Percentiles rank a stretch among this genome's conserved stretches.
These are phyloP conservation scores for Pituophis catenifer DNA, from an alignment of 2,113 vertebrate genomes.

Conservation along the genomic window DNA sequence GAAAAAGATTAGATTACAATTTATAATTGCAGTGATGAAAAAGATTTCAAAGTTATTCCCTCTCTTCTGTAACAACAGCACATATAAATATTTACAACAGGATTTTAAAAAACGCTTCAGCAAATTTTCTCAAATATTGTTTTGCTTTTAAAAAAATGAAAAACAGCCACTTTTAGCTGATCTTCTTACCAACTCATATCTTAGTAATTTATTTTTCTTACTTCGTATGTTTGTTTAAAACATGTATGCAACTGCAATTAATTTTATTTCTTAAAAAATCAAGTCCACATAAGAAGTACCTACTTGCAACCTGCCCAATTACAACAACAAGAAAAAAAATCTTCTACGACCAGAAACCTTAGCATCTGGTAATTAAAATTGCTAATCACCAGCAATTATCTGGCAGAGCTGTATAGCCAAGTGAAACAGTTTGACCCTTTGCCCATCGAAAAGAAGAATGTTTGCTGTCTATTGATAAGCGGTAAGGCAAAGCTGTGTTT, in stretches of 20 bases:
- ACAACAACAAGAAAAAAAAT: slow-evolving; percentile 49
- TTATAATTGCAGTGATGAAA: slow-evolving; percentile 55
- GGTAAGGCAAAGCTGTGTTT: slow-evolving; percentile 71
- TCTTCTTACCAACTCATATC: slow-evolving; percentile 32
- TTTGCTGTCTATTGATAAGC: slow-evolving; percentile 76
- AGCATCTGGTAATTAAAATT: slow-evolving; percentile 92
- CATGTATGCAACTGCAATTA: slow-evolving; percentile 43
- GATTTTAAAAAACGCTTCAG: slow-evolving; percentile 49
- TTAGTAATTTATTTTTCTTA: slow-evolving; percentile 46
- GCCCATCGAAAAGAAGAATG: slow-evolving; percentile 75
- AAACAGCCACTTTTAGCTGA: slow-evolving; percentile 32
- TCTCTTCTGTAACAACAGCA: slow-evolving; percentile 53
- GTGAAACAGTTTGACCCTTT: slow-evolving; percentile 77
- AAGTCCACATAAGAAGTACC: slow-evolving; percentile 42
- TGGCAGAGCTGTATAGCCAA: slow-evolving; percentile 72
- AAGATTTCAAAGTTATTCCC: slow-evolving; percentile 47
- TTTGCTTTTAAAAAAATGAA: slow-evolving; percentile 25
- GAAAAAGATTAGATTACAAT: slow-evolving; percentile 50
- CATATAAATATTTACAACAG: slow-evolving; percentile 58
- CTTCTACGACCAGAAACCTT: slow-evolving; percentile 60
- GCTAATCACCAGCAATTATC: slow-evolving; percentile 88
- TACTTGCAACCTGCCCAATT: slow-evolving; percentile 72
- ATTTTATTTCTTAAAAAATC: slow-evolving; percentile 41
- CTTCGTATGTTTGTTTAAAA: slow-evolving; percentile 61
- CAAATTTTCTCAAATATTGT: slow-evolving; percentile 28